Evolutionary conservation across 2,113 vertebrate genomes (phyloP), one percentile per base, ranked within the genome.

Genomic region (Nothoprocta perdicaria): DNA sequence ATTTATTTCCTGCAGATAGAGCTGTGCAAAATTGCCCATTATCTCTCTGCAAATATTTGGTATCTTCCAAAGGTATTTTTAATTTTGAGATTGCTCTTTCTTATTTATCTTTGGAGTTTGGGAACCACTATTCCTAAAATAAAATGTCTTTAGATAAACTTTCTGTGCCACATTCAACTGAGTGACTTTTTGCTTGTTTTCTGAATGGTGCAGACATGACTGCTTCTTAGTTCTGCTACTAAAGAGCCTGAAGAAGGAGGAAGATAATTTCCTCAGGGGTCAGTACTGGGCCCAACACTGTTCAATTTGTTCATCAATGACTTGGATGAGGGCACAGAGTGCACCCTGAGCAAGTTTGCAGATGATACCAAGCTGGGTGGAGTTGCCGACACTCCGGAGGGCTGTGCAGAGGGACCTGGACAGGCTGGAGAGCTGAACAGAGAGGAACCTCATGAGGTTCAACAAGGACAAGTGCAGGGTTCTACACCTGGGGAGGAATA

Each of bases 1-100:
- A 85, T 80, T 89, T 84, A 68, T 68, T 85, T 89, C 31, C 77
- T 88, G 40, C 87, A 80, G 21, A 15, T 27, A 82, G 12, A 89
- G 10, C 40, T 33, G 13, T 77, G 27, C 6, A 88, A 86, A 90
- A 92, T 48, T 77, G 24, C 26, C 15, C 62, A 27, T 74, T 80
- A 62, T 18, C 6, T 80, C 85, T 65, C 69, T 71, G 14, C 23
- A 83, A 93, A 77, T 94, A 88, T 80, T 91, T 83, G 7, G 3
- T 45, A 48, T 66, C 18, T 69, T 58, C 16, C n/a, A 53, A 23
- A 57, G 41, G 15, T 76, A 29, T 40, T 83, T 85, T 43, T 55
- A 52, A 72, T 45, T 82, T 81, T 33, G 6, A 92, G 62, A 63
- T 65, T 81, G 9, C 10, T 62, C 6, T 57, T 79, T 84, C 24